Percentiles rank a stretch among this genome's conserved stretches.
Evolutionary conservation across 1,140 invertebrate species (phyloP).

Genomic region (Neoseiulus cucumeris): DNA sequence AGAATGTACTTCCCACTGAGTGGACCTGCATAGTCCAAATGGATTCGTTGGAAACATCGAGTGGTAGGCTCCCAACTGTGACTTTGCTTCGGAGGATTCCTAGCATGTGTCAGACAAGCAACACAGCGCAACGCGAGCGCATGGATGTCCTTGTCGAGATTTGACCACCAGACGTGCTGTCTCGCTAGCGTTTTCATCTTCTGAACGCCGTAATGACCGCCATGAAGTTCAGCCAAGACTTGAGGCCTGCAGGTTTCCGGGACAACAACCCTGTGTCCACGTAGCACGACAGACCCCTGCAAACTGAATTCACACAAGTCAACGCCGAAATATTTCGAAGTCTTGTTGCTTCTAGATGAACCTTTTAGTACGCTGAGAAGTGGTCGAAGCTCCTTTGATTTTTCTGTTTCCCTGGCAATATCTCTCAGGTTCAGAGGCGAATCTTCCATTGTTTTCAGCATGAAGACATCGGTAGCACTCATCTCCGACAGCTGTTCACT

Average conservation of each 20-base stretch:
- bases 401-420: background rate
- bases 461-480: too few species aligned
- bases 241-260: conserved; percentile 16
- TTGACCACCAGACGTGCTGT: conserved; percentile 23
- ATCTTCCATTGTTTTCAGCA: too few species aligned
- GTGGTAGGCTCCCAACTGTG: too few species aligned
- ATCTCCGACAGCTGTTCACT: too few species aligned
- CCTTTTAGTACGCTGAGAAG: background rate
- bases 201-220: conserved; percentile 21
- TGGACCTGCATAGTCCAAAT: conserved; percentile 24
- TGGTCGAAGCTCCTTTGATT: background rate
- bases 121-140: background rate
- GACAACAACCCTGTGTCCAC: conserved; percentile 18
- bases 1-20: conserved; percentile 18
- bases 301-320: background rate
- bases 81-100: too few species aligned
- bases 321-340: background rate
- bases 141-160: conserved; percentile 23
- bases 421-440: background rate
- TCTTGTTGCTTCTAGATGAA: background rate
- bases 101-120: too few species aligned
- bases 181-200: conserved; percentile 24
- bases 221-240: conserved; percentile 22
- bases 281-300: background rate
- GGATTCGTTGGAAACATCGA: conserved; percentile 15